A percentile compares a stretch with the other conserved stretches of the same genome.
phyloP scores from a whole-genome alignment of 2,888 invertebrate genomes.

The Agrochola lychnidis region DNA sequence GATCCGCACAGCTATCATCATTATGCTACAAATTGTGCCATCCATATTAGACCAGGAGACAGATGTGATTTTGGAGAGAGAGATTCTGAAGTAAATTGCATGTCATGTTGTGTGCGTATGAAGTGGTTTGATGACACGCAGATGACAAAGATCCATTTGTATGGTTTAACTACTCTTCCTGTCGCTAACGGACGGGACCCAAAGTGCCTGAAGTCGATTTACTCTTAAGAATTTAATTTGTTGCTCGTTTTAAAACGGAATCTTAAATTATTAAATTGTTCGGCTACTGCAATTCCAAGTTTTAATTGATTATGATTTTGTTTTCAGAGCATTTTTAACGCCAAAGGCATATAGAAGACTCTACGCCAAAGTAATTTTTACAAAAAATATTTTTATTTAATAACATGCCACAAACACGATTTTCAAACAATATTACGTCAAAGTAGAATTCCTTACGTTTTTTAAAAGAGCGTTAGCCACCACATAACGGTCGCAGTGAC shows the following conservation, averaged over 20 bases:
- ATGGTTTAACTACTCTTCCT: not conserved
- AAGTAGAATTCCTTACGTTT: not conserved
- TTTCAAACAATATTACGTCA: not conserved
- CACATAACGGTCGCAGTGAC: too few relatives aligned
- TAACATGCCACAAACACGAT: not conserved
- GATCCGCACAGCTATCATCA: slow-evolving; percentile 72
- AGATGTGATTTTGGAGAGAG: slow-evolving; percentile 34
- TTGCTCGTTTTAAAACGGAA: not conserved
- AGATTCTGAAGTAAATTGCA: slow-evolving; percentile 36
- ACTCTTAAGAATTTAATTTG: not conserved
- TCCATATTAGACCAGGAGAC: slow-evolving; percentile 64
- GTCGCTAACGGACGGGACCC: too few relatives aligned
- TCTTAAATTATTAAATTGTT: not conserved
- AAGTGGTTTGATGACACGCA: slow-evolving; percentile 1
- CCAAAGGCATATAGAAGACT: not conserved
- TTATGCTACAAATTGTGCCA: slow-evolving; percentile 74
- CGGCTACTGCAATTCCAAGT: not conserved
- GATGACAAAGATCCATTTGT: not conserved
- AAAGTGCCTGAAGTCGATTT: not conserved
- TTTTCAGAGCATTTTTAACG: not conserved
- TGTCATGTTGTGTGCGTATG: slow-evolving; percentile 8
- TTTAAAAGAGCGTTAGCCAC: too few relatives aligned
- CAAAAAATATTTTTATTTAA: not conserved
- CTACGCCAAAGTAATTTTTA: not conserved
- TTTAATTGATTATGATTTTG: not conserved